A percentile compares a stretch with the other conserved stretches of the same genome.
These are phyloP conservation scores for Coboldia fuscipes DNA, from an alignment of 1,140 invertebrate species.

Conservation along the genomic window DNA sequence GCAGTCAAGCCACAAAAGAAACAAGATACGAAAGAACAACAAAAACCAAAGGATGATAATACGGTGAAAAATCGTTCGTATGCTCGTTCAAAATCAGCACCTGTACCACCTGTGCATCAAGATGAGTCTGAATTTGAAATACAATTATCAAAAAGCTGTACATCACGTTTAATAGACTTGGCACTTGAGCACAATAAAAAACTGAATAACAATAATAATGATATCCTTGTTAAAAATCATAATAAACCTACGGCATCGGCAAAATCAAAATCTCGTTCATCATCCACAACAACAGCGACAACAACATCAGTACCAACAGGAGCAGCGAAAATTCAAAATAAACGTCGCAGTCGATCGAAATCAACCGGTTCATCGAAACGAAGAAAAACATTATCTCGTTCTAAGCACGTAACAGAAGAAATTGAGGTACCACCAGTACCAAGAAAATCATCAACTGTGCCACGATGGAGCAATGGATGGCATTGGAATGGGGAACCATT, in stretches of 20 bases:
- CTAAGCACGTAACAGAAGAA: conserved; percentile 6
- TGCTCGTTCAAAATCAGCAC: too few relatives aligned
- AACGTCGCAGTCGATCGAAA: too few relatives aligned
- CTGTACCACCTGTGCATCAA: too few relatives aligned
- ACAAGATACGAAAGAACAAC: too few relatives aligned
- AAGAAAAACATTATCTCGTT: background rate
- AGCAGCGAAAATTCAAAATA: conserved; percentile 4
- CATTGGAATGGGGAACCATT: conserved; percentile 68
- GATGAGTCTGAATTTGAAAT: too few relatives aligned
- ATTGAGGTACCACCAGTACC: conserved; percentile 16
- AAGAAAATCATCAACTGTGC: conserved; percentile 26
- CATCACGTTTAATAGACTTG: too few relatives aligned
- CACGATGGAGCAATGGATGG: conserved; percentile 82
- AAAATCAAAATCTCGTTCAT: background rate
- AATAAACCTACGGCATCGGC: conserved; percentile 2
- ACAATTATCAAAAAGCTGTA: too few relatives aligned
- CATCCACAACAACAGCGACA: background rate
- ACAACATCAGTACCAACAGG: conserved; percentile 7
- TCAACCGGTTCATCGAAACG: conserved; percentile 1
- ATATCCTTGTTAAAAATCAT: conserved; percentile 6
- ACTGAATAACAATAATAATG: conserved; percentile 1
- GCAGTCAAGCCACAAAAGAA: too few relatives aligned
- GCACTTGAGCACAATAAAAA: background rate
- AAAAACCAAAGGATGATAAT: too few relatives aligned
- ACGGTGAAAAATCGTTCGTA: too few relatives aligned